Conservation (phyloP, 2,797 vertebrate species). For the Odontamblyopus rebecca region DNA sequence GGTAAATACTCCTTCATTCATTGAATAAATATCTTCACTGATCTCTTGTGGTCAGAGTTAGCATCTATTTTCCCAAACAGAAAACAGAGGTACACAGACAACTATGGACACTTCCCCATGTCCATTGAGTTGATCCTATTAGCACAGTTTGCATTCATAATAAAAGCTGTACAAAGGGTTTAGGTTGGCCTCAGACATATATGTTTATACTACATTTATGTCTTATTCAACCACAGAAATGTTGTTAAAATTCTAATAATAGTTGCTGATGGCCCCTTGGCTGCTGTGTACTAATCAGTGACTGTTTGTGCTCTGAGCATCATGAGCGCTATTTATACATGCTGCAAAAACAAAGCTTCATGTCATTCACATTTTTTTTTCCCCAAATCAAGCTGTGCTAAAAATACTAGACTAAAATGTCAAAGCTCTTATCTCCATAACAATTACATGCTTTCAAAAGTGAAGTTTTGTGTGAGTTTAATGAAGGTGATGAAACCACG, state of each 20-base stretch:
- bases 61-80: not conserved
- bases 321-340: constrained; percentile 31
- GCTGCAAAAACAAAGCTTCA: constrained; percentile 17
- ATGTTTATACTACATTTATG: not conserved
- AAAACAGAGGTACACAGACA: not conserved
- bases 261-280: constrained; percentile 25
- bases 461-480: constrained; percentile 34
- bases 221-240: constrained; percentile 2
- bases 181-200: not conserved
- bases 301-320: constrained; percentile 33
- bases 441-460: constrained; percentile 17
- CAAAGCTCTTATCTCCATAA: constrained; percentile 34
- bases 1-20: not conserved
- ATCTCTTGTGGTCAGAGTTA: not conserved
- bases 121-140: too few species aligned
- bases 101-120: too few species aligned
- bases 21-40: not conserved
- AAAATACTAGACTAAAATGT: constrained; percentile 31
- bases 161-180: not conserved
- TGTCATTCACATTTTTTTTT: not conserved
- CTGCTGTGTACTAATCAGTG: constrained; percentile 34
- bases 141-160: too few species aligned
- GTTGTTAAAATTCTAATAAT: constrained; percentile 39
- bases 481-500: constrained; percentile 52
- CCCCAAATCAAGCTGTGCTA: constrained; percentile 22